Evolutionary conservation across 2,113 vertebrate genomes (phyloP), one percentile per base, ranked within the genome.

Genomic region (Sorex fumeus): DNA sequence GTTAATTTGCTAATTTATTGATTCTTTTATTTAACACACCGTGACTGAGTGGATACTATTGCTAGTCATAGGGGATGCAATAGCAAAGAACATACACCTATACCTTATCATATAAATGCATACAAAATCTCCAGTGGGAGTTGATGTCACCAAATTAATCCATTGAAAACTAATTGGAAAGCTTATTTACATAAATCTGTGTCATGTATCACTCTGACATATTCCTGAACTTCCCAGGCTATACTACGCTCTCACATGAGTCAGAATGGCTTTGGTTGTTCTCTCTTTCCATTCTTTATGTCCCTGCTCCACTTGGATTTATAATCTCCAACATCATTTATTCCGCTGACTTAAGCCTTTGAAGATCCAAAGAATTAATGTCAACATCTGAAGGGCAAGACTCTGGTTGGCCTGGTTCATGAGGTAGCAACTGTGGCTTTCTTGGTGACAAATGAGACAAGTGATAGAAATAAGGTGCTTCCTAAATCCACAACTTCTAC

Each of bases 321-420:
- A 95, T 93, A 67, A 32, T 53, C 43, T 91, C 83, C 82, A 86
- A n/a, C 47, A 69, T 91, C 70, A 90, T 90, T 95, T 91, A 93
- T 95, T 87, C 82, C 90, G 60, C 50, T 90, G 88, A 94, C 88
- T 90, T 82, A 40, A 90, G 71, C 78, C 88, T 91, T 94, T 79
- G 71, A 90, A 32, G 53, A 83, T 30, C 60, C 74, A 78, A 90
- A 93, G 36, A 95, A 96, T 93, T 95, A 88, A 96, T 95, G 90
- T 94, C 86, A 92, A 91, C 88, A 91, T 90, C 43, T 88, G 88
- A 96, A 95, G 95, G 93, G 75, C 84, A 95, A 81, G 90, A 85
- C 62, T 94, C 82, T 72, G n/a, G 45, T 64, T 89, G 69, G 50
- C 43, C 90, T 90, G 88, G 85, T 88, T 94, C 92, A 76, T 90